Percentiles rank a stretch among this genome's conserved stretches.
phyloP scores from a whole-genome alignment of 1,140 invertebrate genomes.

The Colletes latitarsis region DNA sequence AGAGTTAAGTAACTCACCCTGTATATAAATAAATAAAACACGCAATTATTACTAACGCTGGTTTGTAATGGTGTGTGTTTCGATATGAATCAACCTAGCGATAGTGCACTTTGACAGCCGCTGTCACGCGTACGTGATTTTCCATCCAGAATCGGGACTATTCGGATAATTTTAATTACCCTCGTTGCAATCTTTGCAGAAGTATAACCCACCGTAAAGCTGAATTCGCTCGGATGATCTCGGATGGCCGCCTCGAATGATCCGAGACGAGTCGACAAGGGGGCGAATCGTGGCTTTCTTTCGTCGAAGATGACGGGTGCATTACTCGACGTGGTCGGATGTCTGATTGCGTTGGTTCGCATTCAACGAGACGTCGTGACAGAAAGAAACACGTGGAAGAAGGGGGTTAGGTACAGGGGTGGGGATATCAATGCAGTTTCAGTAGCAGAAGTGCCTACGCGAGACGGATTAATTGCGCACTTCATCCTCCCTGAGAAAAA shows the following conservation, averaged over 20 bases:
- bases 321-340: slow-evolving; percentile 14
- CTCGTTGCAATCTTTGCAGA: too few relatives aligned
- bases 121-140: too few relatives aligned
- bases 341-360: slow-evolving; percentile 8
- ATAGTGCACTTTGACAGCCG: too few relatives aligned
- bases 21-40: too few relatives aligned
- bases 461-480: slow-evolving; percentile 75
- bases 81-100: too few relatives aligned
- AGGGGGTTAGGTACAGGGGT: background rate
- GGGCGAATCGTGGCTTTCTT: background rate
- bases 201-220: too few relatives aligned
- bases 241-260: background rate
- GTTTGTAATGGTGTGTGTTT: too few relatives aligned
- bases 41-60: too few relatives aligned
- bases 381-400: slow-evolving; percentile 11
- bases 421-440: slow-evolving; percentile 64
- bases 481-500: slow-evolving; percentile 66
- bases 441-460: slow-evolving; percentile 64
- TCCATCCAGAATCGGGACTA: too few relatives aligned
- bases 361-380: slow-evolving; percentile 3
- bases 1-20: too few relatives aligned
- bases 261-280: background rate
- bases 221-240: too few relatives aligned
- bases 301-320: slow-evolving; percentile 12
- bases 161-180: too few relatives aligned